A percentile compares a stretch with the other conserved stretches of the same genome.
phyloP scores from a whole-genome alignment of 2,113 vertebrate species.

The Caracal caracal region DNA sequence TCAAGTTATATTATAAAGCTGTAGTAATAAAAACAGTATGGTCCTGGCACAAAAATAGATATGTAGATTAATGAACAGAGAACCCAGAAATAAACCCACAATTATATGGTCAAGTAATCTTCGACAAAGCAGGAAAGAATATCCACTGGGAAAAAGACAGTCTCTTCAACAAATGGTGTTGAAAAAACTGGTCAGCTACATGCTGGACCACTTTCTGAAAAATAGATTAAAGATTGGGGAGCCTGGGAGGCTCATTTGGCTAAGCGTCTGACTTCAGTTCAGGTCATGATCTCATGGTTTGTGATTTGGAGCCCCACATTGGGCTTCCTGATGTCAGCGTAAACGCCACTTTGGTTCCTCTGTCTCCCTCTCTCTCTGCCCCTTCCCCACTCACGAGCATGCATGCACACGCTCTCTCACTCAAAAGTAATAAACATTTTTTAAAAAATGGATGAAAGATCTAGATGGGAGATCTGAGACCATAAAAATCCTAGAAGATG shows the following conservation, averaged over 20 bases:
- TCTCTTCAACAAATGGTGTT: not conserved
- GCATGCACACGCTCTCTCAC: too few relatives aligned
- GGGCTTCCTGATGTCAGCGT: too few relatives aligned
- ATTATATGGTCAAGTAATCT: not conserved
- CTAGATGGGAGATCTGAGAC: not conserved
- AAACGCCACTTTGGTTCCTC: too few relatives aligned
- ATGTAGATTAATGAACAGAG: not conserved
- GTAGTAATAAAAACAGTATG: not conserved
- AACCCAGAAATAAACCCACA: not conserved
- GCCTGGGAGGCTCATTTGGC: too few relatives aligned
- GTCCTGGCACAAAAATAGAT: not conserved
- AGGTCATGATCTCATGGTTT: too few relatives aligned
- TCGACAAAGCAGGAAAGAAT: not conserved
- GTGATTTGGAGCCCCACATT: too few relatives aligned
- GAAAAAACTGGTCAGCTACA: not conserved
- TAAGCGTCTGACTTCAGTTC: too few relatives aligned
- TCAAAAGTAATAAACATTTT: not conserved
- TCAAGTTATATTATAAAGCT: not conserved
- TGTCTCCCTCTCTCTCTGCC: too few relatives aligned
- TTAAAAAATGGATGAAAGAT: not conserved
- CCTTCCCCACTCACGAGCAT: too few relatives aligned
- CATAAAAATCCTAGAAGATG: not conserved
- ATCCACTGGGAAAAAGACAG: not conserved
- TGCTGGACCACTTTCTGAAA: not conserved
- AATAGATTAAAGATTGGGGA: not conserved